These are phyloP conservation scores for Callorhinus ursinus DNA, from an alignment of 2,113 vertebrate species.

Conservation along the genomic window DNA sequence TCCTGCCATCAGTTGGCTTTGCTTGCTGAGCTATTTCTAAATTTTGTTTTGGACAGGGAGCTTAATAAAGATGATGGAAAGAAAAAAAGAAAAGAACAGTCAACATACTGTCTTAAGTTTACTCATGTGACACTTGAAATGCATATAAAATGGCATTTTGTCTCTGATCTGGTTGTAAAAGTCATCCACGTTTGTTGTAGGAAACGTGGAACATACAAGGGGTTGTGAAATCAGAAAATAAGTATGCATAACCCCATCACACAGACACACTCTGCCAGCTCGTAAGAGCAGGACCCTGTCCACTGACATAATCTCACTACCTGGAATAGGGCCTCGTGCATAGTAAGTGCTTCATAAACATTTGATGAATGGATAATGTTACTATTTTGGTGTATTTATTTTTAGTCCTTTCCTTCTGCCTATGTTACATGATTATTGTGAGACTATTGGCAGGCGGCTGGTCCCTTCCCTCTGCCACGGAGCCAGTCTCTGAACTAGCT, in stretches of 20 bases:
- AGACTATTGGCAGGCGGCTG: background rate
- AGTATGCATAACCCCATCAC: background rate
- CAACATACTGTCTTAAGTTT: background rate
- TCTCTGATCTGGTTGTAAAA: background rate
- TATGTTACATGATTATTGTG: background rate
- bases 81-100: background rate
- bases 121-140: background rate
- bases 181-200: background rate
- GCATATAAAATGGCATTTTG: background rate
- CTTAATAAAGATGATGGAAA: background rate
- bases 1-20: background rate
- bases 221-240: background rate
- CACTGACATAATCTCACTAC: background rate
- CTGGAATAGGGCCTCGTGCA: fast-evolving
- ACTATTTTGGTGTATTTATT: background rate
- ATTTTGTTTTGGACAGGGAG: background rate
- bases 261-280: too few relatives aligned
- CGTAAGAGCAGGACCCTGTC: too few relatives aligned
- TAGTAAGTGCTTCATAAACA: background rate
- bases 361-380: background rate
- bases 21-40: background rate
- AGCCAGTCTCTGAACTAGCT: background rate
- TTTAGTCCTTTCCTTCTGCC: background rate
- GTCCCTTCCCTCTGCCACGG: background rate
- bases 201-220: background rate